A percentile compares a stretch with the other conserved stretches of the same genome.
phyloP scores from a whole-genome alignment of 1,140 invertebrate genomes.

The Samia ricini region DNA sequence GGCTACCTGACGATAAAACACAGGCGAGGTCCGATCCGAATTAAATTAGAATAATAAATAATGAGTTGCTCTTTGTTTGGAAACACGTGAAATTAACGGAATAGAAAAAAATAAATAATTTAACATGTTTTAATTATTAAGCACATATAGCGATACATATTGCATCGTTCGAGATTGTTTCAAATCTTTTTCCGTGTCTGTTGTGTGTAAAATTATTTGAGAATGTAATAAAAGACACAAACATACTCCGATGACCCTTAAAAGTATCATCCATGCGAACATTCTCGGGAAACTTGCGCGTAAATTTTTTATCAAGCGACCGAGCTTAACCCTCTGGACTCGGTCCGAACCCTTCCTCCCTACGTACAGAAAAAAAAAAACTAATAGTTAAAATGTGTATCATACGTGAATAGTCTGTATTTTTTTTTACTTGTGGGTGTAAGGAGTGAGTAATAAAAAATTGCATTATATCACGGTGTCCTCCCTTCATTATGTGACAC shows the following conservation, averaged over 20 bases:
- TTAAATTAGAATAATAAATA: constrained; percentile 62
- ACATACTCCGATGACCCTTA: constrained; percentile 36
- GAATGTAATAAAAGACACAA: constrained; percentile 17
- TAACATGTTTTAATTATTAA: no score
- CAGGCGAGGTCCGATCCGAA: constrained; percentile 49
- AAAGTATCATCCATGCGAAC: constrained; percentile 28
- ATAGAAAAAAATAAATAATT: neutral
- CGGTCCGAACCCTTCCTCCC: constrained; percentile 67
- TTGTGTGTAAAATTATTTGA: neutral
- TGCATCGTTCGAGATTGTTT: no score
- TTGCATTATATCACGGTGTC: constrained; percentile 73
- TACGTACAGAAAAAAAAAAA: constrained; percentile 51
- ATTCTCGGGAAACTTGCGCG: constrained; percentile 53
- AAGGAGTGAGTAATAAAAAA: constrained; percentile 75
- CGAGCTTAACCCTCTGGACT: constrained; percentile 51
- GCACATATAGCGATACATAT: no score
- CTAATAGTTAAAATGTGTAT: constrained; percentile 75
- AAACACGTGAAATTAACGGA: constrained; percentile 5
- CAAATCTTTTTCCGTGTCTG: no score
- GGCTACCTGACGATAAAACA: constrained; percentile 72
- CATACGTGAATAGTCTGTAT: constrained; percentile 55
- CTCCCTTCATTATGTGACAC: constrained; percentile 68
- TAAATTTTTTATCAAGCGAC: constrained; percentile 68
- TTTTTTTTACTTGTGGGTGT: constrained; percentile 73
- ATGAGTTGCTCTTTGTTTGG: constrained; percentile 36